These are phyloP conservation scores for Aphelenchoides fujianensis DNA, from an alignment of 1,140 invertebrate genomes.

Conservation along the genomic window DNA sequence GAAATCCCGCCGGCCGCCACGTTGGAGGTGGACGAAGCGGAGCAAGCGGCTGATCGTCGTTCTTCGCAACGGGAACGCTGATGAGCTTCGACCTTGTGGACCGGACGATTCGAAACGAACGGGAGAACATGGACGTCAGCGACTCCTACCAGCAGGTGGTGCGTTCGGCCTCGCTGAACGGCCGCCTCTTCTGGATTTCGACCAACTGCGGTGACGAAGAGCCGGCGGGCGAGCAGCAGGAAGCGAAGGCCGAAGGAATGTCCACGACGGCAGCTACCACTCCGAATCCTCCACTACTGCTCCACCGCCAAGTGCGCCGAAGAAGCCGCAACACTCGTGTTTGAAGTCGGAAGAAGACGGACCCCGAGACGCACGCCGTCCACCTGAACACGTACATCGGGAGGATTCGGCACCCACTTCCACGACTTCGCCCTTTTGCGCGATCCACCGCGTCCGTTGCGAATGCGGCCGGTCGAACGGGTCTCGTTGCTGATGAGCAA, in stretches of 20 bases:
- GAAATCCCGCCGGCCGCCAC: conserved; percentile 39
- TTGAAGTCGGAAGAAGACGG: conserved; percentile 19
- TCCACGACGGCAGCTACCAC: not conserved
- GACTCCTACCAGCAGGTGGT: conserved; percentile 41
- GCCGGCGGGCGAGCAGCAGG: not conserved
- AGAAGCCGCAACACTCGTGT: conserved; percentile 7
- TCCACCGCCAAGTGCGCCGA: not conserved
- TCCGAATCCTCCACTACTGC: not conserved
- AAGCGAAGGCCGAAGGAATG: not conserved
- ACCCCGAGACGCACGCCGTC: conserved; percentile 7
- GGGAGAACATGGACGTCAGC: conserved; percentile 25
- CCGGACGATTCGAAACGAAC: conserved; percentile 38
- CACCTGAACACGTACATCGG: conserved; percentile 20
- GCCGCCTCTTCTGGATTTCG: conserved; percentile 51
- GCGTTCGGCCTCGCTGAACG: conserved; percentile 27
- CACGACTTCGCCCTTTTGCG: conserved; percentile 43
- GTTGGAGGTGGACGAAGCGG: conserved; percentile 35
- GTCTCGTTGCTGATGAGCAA: conserved; percentile 42
- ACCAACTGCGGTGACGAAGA: conserved; percentile 41
- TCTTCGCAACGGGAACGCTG: conserved; percentile 37
- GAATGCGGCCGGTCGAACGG: conserved; percentile 33
- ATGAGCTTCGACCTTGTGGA: conserved; percentile 40
- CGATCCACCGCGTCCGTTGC: conserved; percentile 29
- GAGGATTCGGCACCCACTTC: conserved; percentile 14
- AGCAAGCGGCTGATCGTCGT: conserved; percentile 41